phyloP scores from a whole-genome alignment of 2,797 vertebrate genomes.

The Lacerta agilis region DNA sequence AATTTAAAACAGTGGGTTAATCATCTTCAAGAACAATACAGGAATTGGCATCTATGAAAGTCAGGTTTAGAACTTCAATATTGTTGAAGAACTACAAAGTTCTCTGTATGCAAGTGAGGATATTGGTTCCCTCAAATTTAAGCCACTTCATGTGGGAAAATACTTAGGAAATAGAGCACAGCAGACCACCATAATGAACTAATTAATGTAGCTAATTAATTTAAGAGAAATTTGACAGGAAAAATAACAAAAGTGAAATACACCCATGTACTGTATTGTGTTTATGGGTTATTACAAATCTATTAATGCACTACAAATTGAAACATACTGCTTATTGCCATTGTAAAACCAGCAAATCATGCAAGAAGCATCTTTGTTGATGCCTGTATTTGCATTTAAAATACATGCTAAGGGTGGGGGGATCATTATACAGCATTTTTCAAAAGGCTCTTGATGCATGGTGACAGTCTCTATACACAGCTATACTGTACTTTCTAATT shows the following conservation, averaged over 20 bases:
- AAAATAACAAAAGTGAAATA: conserved; percentile 54
- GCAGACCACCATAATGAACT: conserved; percentile 52
- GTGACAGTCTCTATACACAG: background rate
- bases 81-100: conserved; percentile 64
- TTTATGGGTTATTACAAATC: background rate
- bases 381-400: conserved; percentile 31
- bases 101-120: conserved; percentile 53
- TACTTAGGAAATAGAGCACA: conserved; percentile 61
- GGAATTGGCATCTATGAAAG: conserved; percentile 60
- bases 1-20: background rate
- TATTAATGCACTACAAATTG: conserved; percentile 25
- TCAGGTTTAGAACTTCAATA: conserved; percentile 48
- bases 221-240: conserved; percentile 42
- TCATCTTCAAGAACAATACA: background rate
- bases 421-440: background rate
- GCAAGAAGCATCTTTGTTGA: background rate
- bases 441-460: background rate
- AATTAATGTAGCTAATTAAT: too few relatives aligned
- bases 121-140: conserved; percentile 59
- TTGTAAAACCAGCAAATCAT: accelerated
- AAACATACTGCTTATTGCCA: conserved; percentile 42
- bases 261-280: background rate
- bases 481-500: background rate
- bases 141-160: conserved; percentile 69
- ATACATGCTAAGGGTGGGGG: background rate